A percentile compares a stretch with the other conserved stretches of the same genome.
Conservation (phyloP, 2,888 invertebrate genomes). For the Orthosia gothica region DNA sequence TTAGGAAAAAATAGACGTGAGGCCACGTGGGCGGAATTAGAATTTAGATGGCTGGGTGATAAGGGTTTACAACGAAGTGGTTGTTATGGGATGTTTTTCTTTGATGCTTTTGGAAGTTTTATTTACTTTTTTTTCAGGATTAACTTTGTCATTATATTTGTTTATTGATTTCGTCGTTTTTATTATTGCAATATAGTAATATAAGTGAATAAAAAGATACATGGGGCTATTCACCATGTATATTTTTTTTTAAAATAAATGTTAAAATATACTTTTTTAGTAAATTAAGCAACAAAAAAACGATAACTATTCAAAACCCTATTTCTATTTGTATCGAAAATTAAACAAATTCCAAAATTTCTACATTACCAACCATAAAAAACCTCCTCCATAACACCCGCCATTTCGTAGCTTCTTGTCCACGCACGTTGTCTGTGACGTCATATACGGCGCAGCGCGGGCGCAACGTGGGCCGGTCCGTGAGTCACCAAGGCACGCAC, state of each 20-base stretch:
- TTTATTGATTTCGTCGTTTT: not conserved
- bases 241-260: not conserved
- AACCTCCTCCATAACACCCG: slow-evolving; percentile 6
- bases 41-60: slow-evolving; percentile 8
- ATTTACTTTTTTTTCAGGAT: not conserved
- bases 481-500: slow-evolving; percentile 67
- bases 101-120: not conserved
- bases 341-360: too few relatives aligned
- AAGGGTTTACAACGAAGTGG: not conserved
- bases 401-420: slow-evolving; percentile 46
- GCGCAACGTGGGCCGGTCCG: slow-evolving; percentile 64
- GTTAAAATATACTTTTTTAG: not conserved
- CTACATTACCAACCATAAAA: not conserved
- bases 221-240: too few relatives aligned
- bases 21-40: slow-evolving; percentile 10
- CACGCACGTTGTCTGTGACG: slow-evolving; percentile 69
- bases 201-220: too few relatives aligned
- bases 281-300: not conserved
- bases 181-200: too few relatives aligned
- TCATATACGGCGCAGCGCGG: slow-evolving; percentile 55
- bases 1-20: slow-evolving; percentile 17
- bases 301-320: not conserved
- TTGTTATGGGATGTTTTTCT: not conserved
- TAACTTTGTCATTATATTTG: not conserved
- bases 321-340: not conserved